Percentiles rank a stretch among this genome's conserved stretches.
Evolutionary conservation across 1,140 invertebrate genomes (phyloP).

Genomic region (Hypothenemus hampei): DNA sequence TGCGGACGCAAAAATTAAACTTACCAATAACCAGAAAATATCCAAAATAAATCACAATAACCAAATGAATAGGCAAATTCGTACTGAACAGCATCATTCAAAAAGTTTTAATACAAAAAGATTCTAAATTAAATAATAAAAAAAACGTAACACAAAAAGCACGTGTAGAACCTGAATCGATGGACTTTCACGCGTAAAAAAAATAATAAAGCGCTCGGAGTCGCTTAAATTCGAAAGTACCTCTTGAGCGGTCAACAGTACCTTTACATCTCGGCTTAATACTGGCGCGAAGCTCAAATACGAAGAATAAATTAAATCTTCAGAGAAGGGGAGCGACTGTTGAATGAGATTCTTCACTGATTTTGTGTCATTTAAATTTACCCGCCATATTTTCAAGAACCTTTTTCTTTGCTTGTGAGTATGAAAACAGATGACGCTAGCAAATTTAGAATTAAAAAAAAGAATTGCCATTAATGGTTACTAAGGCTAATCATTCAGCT

Average conservation of each 20-base stretch:
- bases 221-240: conserved; percentile 1
- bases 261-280: conserved; percentile 11
- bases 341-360: conserved; percentile 5
- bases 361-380: too few relatives aligned
- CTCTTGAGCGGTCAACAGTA: conserved; percentile 5
- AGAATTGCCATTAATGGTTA: too few relatives aligned
- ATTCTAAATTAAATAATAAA: neutral
- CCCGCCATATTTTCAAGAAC: too few relatives aligned
- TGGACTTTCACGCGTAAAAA: conserved; percentile 4
- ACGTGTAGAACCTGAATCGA: conserved; percentile 3
- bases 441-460: too few relatives aligned
- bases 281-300: neutral
- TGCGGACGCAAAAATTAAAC: too few relatives aligned
- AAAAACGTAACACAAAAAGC: conserved; percentile 2
- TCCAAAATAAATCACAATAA: conserved; percentile 8
- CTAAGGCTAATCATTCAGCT: too few relatives aligned
- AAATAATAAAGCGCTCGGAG: neutral
- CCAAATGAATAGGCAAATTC: conserved; percentile 2
- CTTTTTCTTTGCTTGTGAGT: too few relatives aligned
- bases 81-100: conserved; percentile 8
- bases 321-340: conserved; percentile 7
- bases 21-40: conserved; percentile 9
- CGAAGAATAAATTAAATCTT: conserved; percentile 2
- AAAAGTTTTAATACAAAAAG: neutral
- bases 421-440: too few relatives aligned